Evolutionary conservation across 2,888 invertebrate species (phyloP).

Genomic region (Mimumesa dahlbomi): DNA sequence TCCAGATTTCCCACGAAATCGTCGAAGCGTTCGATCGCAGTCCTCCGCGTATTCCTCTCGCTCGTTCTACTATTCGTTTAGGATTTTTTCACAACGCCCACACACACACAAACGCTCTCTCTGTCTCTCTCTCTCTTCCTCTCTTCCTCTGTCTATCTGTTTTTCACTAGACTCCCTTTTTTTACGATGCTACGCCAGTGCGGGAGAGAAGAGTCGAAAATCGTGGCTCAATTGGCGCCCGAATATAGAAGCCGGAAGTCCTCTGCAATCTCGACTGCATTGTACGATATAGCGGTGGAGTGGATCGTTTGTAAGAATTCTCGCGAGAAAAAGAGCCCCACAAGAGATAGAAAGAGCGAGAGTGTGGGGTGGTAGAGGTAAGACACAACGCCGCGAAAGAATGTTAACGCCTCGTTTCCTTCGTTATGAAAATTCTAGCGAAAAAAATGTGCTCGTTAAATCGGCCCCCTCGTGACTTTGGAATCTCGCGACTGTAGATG

Average conservation of each 20-base stretch:
- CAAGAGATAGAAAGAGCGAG: not conserved
- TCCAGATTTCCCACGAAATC: conserved; percentile 39
- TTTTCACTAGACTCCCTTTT: not conserved
- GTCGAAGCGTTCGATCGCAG: conserved; percentile 34
- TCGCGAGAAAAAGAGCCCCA: conserved; percentile 16
- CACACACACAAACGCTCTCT: too few relatives aligned
- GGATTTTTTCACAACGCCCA: not conserved
- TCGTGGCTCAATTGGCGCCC: conserved; percentile 51
- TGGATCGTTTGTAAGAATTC: conserved; percentile 62
- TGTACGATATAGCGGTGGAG: conserved; percentile 50
- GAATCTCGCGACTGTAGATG: conserved; percentile 19
- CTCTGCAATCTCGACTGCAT: conserved; percentile 63
- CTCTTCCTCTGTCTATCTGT: not conserved
- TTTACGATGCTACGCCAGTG: not conserved
- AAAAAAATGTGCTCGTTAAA: conserved; percentile 61
- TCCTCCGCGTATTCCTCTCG: not conserved
- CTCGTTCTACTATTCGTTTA: not conserved
- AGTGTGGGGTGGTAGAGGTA: too few relatives aligned
- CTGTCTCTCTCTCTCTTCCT: not conserved
- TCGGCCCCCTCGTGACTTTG: conserved; percentile 40
- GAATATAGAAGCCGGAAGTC: conserved; percentile 61
- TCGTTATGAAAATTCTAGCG: conserved; percentile 55
- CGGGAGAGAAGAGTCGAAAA: conserved; percentile 22
- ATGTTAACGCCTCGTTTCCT: conserved; percentile 60
- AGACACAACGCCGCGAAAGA: conserved; percentile 41